Base-by-base conservation (phyloP, 2,888 invertebrate species). In the Diaphora mendica region DNA sequence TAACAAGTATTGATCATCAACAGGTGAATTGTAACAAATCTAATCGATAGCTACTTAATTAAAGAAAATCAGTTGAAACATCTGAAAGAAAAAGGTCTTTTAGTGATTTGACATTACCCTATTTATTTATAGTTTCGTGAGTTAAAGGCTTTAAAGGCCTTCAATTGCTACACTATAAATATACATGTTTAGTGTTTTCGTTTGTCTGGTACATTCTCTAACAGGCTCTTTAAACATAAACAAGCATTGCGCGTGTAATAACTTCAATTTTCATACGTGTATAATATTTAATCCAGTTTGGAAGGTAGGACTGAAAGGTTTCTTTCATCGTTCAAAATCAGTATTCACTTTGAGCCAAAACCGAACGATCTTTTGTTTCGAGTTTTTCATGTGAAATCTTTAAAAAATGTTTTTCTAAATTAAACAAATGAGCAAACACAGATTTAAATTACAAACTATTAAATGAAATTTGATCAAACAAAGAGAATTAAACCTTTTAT, bases 401-500 rank as follows among this genome's bases (percentile, higher is more conserved):
- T 23, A 35, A 26, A 23, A 64, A 35, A 23, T 11, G 2, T 9
- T 23, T 23, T 7, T 23, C 44, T 44, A 44, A 15, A 44, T 44
- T 44, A 44, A 48, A 20, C 48, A 48, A 48, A 48, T 48, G 1
- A 15, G 5, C 3, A 48, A 17, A 48, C 20, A 20, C 7, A 20
- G 48, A 48, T 20, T 48, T 3, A 4, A 20, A 48, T 48, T 20
- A 0, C 20, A 48, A 20, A 48, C 48, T 44, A 48, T 20, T 48
- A 20, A 20, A 33, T n/a, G 11, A 39, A 35, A 13, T 35, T 35
- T 39, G 11, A 65, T 42, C 26, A 64, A 26, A 44, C 23, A 69
- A 64, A 35, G 33, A 59, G 64, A 71, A 62, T 62, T 5, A 62
- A 30, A 30, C 30, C 5, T 62, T 62, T 72, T 74, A 71, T 62